Evolutionary conservation across 1,140 invertebrate genomes (phyloP), one percentile per base, ranked within the genome.

Genomic region (Wiebesia pumilae): DNA sequence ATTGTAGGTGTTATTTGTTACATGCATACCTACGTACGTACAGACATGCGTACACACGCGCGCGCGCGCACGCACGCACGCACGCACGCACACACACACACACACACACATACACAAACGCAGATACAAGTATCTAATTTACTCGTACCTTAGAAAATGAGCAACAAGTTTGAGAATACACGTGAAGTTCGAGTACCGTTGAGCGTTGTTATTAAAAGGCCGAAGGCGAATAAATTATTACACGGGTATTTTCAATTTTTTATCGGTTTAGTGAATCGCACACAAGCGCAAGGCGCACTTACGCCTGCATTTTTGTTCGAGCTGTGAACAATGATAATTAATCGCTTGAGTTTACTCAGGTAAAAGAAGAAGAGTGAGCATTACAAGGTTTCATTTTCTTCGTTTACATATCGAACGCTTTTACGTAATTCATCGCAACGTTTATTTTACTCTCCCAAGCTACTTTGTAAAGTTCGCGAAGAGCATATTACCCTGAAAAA

Each of bases 341-440:
- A 75, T 75, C 38, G 71, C 71, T 43, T 27, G 71, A 75, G 71
- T 75, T 75, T 75, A 43, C 43, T 75, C 21, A 75, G 12, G 71
- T 38, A 43, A 33, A 51, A 33, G n/a, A 77, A 51, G 75, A 1
- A 9, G 27, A 78, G 77, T 47, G 47, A 78, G 10, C 33, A 33
- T 54, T 33, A 78, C 43, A 54, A 54, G 47, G 77, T 35, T 78
- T 54, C 43, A 43, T 75, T 75, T 75, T 75, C 71, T 24, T n/a
- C 40, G 14, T 43, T 40, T 75, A 43, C 40, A 75, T 16, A 75
- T 75, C 38, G 40, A 75, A 24, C 71, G 71, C 1, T 43, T 75
- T 75, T 75, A n/a, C 71, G 71, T 75, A 75, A 75, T 75, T 75
- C n/a, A 75, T 75, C 71, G 71, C 27, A n/a, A 24, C 3, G 71